A percentile compares a stretch with the other conserved stretches of the same genome.
phyloP scores from a whole-genome alignment of 2,888 invertebrate species.

The Lepetodrilus schrolli region DNA sequence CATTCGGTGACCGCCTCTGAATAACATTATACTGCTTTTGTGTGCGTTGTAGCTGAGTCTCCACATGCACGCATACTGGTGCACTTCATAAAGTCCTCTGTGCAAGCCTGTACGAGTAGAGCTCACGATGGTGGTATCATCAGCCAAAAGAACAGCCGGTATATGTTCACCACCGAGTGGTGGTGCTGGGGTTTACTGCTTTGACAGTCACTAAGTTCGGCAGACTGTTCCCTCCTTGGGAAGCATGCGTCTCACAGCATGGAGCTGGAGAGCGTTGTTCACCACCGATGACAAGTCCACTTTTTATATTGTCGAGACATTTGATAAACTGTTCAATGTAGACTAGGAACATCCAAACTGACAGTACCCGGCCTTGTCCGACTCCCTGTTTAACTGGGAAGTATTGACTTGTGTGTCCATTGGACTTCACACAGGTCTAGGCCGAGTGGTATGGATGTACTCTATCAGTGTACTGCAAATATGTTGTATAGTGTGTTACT shows the following conservation, averaged over 20 bases:
- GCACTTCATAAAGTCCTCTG: neutral
- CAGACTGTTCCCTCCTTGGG: too few relatives aligned
- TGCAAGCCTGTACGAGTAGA: neutral
- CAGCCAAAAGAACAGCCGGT: neutral
- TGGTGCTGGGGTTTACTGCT: too few relatives aligned
- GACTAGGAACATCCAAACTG: neutral
- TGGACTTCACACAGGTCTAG: neutral
- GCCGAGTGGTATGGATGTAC: neutral
- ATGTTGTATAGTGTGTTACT: too few relatives aligned
- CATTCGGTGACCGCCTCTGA: neutral
- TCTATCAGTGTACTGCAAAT: too few relatives aligned
- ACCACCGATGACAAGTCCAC: neutral
- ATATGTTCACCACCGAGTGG: too few relatives aligned
- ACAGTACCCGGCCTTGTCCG: neutral
- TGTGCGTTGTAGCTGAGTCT: neutral
- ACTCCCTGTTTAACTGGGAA: neutral
- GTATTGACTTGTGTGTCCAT: neutral
- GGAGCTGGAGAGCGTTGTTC: too few relatives aligned
- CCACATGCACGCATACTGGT: neutral
- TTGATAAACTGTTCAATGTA: neutral
- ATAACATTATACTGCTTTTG: neutral
- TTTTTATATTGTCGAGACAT: neutral
- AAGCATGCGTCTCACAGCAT: too few relatives aligned
- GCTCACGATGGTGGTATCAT: neutral
- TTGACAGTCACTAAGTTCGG: too few relatives aligned